Evolutionary conservation across 2,797 vertebrate genomes (phyloP).

Genomic region (Otolemur crassicaudatus): DNA sequence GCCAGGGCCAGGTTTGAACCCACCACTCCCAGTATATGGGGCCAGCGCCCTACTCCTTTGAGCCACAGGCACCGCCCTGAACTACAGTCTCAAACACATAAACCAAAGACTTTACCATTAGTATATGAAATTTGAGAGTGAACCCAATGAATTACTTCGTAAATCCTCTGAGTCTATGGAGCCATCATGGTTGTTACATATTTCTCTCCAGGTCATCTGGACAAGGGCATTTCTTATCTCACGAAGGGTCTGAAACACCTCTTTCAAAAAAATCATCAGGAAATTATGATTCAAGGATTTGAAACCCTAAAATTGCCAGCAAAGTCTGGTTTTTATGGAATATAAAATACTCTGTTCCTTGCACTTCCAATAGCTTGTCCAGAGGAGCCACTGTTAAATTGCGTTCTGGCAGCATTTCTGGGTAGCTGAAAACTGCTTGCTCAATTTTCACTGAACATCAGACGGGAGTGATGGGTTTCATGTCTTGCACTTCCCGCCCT

Average conservation of each 20-base stretch:
- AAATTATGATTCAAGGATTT: slow-evolving; percentile 55
- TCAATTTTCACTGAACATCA: slow-evolving; percentile 91
- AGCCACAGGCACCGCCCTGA: not conserved
- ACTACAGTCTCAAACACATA: not conserved
- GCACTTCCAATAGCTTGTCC: slow-evolving; percentile 86
- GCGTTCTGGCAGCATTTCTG: slow-evolving; percentile 89
- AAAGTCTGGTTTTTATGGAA: slow-evolving; percentile 83
- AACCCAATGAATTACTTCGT: not conserved
- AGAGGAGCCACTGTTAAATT: slow-evolving; percentile 91
- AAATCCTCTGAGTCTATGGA: not conserved
- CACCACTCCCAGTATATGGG: too few species aligned
- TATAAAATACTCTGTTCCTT: slow-evolving; percentile 77
- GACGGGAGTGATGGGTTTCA: slow-evolving; percentile 92
- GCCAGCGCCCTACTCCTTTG: too few species aligned
- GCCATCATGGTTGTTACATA: not conserved
- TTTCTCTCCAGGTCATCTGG: not conserved
- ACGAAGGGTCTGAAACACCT: not conserved
- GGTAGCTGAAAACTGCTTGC: slow-evolving; percentile 81
- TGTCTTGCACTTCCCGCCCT: slow-evolving; percentile 77
- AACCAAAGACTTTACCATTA: not conserved
- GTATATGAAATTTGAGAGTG: not conserved
- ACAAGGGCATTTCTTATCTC: not conserved
- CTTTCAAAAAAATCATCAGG: not conserved
- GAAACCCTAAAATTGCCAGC: slow-evolving; percentile 74
- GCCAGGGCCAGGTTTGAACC: too few species aligned